Evolutionary conservation across 2,113 vertebrate species (phyloP).

Genomic region (Neodontobutis hainanensis): DNA sequence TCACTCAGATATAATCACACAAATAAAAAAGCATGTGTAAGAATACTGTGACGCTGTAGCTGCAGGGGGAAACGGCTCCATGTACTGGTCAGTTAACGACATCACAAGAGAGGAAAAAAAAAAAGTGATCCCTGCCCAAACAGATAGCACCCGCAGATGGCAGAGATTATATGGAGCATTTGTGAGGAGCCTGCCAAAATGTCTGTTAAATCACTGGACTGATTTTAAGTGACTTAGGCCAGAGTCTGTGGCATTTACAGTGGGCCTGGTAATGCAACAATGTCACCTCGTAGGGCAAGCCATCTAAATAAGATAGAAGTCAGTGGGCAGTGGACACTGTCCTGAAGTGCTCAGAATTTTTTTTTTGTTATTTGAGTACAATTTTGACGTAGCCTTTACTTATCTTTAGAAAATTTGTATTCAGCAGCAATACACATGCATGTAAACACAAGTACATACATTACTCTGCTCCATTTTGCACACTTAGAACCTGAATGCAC

Average conservation of each 20-base stretch:
- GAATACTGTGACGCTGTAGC: slow-evolving; percentile 60
- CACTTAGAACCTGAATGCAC: slow-evolving; percentile 81
- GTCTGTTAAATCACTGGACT: slow-evolving; percentile 50
- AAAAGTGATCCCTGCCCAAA: slow-evolving; percentile 46
- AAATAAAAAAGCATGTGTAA: slow-evolving; percentile 53
- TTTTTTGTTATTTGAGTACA: slow-evolving; percentile 51
- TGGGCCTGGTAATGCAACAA: slow-evolving; percentile 51
- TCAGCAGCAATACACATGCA: slow-evolving; percentile 74
- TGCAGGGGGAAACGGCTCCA: slow-evolving; percentile 60
- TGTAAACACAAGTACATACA: slow-evolving; percentile 77
- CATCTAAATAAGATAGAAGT: slow-evolving; percentile 25
- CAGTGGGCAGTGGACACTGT: slow-evolving; percentile 60
- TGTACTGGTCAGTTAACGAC: slow-evolving; percentile 61
- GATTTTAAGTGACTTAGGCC: slow-evolving; percentile 46
- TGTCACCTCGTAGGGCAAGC: slow-evolving; percentile 30
- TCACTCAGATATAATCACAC: slow-evolving; percentile 48
- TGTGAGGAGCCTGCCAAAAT: slow-evolving; percentile 60
- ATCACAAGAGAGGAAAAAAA: slow-evolving; percentile 36
- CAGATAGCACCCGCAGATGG: slow-evolving; percentile 60
- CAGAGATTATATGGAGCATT: slow-evolving; percentile 45
- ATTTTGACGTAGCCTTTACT: slow-evolving; percentile 58
- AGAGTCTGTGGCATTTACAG: slow-evolving; percentile 46
- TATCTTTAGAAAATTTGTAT: slow-evolving; percentile 58
- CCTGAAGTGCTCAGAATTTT: slow-evolving; percentile 45
- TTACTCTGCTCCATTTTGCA: slow-evolving; percentile 71